Evolutionary conservation across 2,113 vertebrate species (phyloP), one percentile per base, ranked within the genome.

Genomic region (Embiotoca jacksoni): DNA sequence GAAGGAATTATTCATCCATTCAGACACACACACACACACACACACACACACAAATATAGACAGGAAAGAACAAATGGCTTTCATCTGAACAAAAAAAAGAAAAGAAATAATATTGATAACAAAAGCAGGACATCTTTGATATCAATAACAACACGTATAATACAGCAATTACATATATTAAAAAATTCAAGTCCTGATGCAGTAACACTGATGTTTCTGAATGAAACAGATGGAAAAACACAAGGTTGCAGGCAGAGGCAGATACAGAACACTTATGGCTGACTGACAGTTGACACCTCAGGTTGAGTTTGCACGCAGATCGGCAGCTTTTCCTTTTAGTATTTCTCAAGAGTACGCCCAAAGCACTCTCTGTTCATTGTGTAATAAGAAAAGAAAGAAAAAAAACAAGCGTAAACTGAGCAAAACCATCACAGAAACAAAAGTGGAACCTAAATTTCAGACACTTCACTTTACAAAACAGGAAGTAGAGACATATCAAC

Each of bases 181-280:
- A 89, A 91, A 95, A 93, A 92, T 96, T 97, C 96, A 97, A 96
- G 96, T 96, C 90, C 92, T 95, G 78, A 85, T 23, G 63, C 63
- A 49, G 87, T 97, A 96, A 96, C 95, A 97, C 96, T 96, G 95
- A 95, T 91, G 89, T 92, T 88, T 92, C 72, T 73, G 69, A 78
- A 89, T 86, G 80, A 80, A 78, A 81, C 4, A 62, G 50, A 49
- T 32, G 44, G 10, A 33, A 50, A 46, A 87, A 58, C 23, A 16
- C 50, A 71, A 35, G 53, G 54, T 36, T 16, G 67, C 50, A 59
- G 54, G 56, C 39, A 74, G 67, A 77, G 33, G 44, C 16, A 30
- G 46, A 64, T 37, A 53, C 50, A 58, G 75, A 39, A 85, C 69
- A 72, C 69, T 33, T 67, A 73, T 58, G 75, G 67, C 80, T 73